phyloP scores from a whole-genome alignment of 1,140 invertebrate species.

The Temnothorax curvispinosus region DNA sequence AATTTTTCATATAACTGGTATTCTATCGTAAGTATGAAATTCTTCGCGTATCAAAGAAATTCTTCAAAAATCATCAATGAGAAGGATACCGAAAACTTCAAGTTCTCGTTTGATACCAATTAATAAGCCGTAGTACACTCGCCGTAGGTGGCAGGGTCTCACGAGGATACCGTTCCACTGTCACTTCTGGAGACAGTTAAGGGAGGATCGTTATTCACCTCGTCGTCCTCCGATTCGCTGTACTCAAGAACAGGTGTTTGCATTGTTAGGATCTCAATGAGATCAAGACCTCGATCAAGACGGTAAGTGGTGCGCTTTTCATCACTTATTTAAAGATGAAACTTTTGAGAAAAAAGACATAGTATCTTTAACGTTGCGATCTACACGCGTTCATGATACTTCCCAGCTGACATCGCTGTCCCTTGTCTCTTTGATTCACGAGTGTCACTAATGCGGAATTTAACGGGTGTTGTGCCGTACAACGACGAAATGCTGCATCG shows the following conservation, averaged over 20 bases:
- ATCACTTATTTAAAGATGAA: background rate
- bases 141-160: conserved; percentile 23
- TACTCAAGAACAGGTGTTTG: background rate
- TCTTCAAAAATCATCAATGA: background rate
- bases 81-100: background rate
- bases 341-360: background rate
- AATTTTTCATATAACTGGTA: background rate
- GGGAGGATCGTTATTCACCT: conserved; percentile 41
- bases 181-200: background rate
- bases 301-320: background rate
- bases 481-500: conserved; percentile 57
- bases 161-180: conserved; percentile 8
- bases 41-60: background rate
- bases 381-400: background rate
- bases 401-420: background rate
- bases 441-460: background rate
- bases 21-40: background rate
- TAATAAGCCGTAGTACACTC: background rate
- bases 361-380: background rate
- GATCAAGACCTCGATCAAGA: background rate
- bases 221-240: conserved; percentile 52
- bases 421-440: background rate
- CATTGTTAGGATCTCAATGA: conserved; percentile 16
- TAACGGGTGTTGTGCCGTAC: conserved; percentile 9
- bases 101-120: background rate